Percentiles rank a stretch among this genome's conserved stretches.
Conservation (phyloP, 1,140 invertebrate genomes). For the Drosophila sproati region DNA sequence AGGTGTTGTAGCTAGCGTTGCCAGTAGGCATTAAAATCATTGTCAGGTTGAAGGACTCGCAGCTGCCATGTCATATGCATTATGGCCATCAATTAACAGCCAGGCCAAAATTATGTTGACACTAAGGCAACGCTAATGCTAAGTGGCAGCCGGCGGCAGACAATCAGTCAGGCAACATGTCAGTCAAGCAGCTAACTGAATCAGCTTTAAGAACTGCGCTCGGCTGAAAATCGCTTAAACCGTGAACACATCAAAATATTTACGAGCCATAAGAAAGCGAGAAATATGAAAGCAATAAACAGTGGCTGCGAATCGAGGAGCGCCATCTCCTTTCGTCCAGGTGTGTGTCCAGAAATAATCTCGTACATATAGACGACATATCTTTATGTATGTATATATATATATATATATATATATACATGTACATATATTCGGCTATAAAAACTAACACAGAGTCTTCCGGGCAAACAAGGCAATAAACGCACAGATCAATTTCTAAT, state of each 20-base stretch:
- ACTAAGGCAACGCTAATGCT: constrained; percentile 66
- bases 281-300: constrained; percentile 80
- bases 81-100: constrained; percentile 74
- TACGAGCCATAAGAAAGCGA: constrained; percentile 75
- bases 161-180: neutral
- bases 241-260: constrained; percentile 76
- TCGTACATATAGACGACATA: constrained; percentile 24
- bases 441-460: constrained; percentile 65
- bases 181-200: neutral
- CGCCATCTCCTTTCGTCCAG: constrained; percentile 19
- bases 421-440: constrained; percentile 40
- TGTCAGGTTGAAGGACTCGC: constrained; percentile 48
- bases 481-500: constrained; percentile 77
- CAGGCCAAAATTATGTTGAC: constrained; percentile 71
- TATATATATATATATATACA: too few relatives aligned
- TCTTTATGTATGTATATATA: neutral
- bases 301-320: neutral
- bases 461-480: constrained; percentile 72
- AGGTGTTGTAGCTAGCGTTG: constrained; percentile 40
- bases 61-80: constrained; percentile 58
- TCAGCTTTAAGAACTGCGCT: constrained; percentile 22
- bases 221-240: constrained; percentile 46
- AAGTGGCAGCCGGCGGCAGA: constrained; percentile 58
- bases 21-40: constrained; percentile 75
- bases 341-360: constrained; percentile 52